phyloP scores from a whole-genome alignment of 2,888 invertebrate genomes.

The Xestia c-nigrum region DNA sequence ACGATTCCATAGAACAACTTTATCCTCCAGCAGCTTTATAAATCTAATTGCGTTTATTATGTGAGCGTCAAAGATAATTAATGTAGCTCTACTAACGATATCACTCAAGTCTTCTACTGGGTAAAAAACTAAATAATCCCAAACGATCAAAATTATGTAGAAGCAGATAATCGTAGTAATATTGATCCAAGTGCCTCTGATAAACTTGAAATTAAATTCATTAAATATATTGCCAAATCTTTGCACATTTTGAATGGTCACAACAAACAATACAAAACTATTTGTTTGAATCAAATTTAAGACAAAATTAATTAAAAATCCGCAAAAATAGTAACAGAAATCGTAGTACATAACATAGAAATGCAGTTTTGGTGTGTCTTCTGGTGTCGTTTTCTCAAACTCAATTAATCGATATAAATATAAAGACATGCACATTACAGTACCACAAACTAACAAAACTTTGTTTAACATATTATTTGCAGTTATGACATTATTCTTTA shows the following conservation, averaged over 20 bases:
- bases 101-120: fast-evolving
- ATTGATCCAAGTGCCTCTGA: slow-evolving; percentile 7
- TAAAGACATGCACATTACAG: neutral
- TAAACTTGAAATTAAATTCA: neutral
- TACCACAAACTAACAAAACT: neutral
- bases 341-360: neutral
- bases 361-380: neutral
- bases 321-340: neutral
- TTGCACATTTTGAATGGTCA: slow-evolving; percentile 11
- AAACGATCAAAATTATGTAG: neutral
- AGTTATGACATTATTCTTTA: slow-evolving; percentile 3
- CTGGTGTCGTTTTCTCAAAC: no score
- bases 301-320: neutral
- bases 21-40: slow-evolving; percentile 1
- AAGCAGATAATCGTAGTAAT: neutral
- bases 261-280: neutral
- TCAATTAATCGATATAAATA: neutral
- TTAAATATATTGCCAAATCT: neutral
- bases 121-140: neutral
- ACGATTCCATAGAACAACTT: slow-evolving; percentile 7
- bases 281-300: neutral
- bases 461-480: slow-evolving; percentile 6
- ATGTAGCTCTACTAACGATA: neutral
- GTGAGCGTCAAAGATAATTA: neutral
- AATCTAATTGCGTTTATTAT: neutral